Evolutionary conservation across 2,888 invertebrate genomes (phyloP).

Genomic region (Ichneumon xanthorius): DNA sequence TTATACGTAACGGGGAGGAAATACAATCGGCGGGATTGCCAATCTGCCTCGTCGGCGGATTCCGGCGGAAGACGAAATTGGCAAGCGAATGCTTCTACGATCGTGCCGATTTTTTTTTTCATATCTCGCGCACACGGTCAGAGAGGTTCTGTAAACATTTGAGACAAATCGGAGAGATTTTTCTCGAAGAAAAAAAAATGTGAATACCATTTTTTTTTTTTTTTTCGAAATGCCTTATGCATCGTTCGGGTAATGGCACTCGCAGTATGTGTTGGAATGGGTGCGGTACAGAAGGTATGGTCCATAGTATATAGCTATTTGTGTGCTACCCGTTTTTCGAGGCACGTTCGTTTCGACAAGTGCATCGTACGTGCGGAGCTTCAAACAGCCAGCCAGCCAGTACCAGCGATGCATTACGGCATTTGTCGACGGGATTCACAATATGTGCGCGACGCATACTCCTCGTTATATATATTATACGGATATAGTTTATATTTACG

Average conservation of each 20-base stretch:
- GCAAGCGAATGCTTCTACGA: neutral
- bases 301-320: slow-evolving; percentile 31
- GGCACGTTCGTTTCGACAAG: slow-evolving; percentile 59
- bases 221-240: no score
- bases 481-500: neutral
- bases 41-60: neutral
- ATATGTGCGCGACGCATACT: slow-evolving; percentile 34
- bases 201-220: neutral
- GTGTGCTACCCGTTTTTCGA: slow-evolving; percentile 45
- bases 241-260: neutral
- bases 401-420: slow-evolving; percentile 43
- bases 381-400: slow-evolving; percentile 6
- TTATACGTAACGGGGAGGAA: neutral
- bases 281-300: neutral
- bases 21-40: neutral
- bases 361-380: slow-evolving; percentile 54
- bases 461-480: slow-evolving; percentile 34
- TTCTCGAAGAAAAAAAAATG: neutral
- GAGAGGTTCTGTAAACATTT: no score
- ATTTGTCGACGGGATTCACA: slow-evolving; percentile 44
- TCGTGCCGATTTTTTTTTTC: neutral
- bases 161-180: no score
- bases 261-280: neutral
- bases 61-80: neutral
- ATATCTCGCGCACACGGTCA: no score